phyloP scores from a whole-genome alignment of 2,888 invertebrate genomes.

The Serrognathus titanus region DNA sequence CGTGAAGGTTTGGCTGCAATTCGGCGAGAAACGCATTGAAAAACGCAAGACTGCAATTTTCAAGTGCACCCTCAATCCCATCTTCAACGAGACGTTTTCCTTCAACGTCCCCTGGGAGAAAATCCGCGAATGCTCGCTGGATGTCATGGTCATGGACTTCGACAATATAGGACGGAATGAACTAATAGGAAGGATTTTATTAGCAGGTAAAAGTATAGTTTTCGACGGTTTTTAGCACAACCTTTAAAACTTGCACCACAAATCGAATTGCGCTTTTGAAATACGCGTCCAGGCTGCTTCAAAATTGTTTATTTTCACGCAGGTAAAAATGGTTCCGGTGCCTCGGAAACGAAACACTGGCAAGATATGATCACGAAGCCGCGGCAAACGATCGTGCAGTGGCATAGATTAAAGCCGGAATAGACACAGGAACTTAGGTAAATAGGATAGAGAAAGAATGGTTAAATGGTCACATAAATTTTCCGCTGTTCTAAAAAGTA shows the following conservation, averaged over 20 bases:
- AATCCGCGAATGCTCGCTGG: conserved; percentile 89
- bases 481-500: not conserved
- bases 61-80: conserved; percentile 90
- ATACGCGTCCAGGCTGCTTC: not conserved
- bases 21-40: conserved; percentile 91
- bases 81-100: conserved; percentile 93
- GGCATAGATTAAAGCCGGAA: conserved; percentile 95
- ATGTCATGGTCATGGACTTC: conserved; percentile 96
- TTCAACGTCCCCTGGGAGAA: conserved; percentile 98
- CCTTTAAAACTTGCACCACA: not conserved
- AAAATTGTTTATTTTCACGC: conserved; percentile 39
- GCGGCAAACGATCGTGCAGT: conserved; percentile 91
- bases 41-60: conserved; percentile 94
- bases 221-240: not conserved
- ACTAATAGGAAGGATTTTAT: conserved; percentile 85
- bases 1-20: conserved; percentile 96
- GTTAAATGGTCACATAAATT: not conserved
- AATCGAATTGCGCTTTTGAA: not conserved
- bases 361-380: conserved; percentile 98
- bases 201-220: conserved; percentile 67
- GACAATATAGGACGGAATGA: conserved; percentile 94
- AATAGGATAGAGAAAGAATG: not conserved
- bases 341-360: conserved; percentile 96
- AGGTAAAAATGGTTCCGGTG: conserved; percentile 93
- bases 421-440: conserved; percentile 49